Evolutionary conservation across 1,140 invertebrate species (phyloP).

Genomic region (Oscheius sp.): DNA sequence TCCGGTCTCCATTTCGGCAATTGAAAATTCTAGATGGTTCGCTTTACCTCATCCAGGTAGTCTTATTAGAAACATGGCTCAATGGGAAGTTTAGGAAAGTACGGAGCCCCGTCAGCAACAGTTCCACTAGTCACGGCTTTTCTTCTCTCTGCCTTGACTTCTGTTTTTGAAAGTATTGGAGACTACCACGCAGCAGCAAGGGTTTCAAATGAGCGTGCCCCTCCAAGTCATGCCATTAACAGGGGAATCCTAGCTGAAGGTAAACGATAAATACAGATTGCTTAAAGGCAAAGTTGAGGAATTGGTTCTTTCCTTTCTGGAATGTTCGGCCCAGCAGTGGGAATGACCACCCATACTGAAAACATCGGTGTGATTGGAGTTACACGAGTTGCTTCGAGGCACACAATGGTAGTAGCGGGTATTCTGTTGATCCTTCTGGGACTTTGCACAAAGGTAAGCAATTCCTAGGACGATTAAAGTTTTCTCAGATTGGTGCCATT

Average conservation of each 20-base stretch:
- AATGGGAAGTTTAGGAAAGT: slow-evolving; percentile 58
- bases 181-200: slow-evolving; percentile 63
- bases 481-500: slow-evolving; percentile 53
- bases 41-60: slow-evolving; percentile 54
- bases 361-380: slow-evolving; percentile 60
- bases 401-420: slow-evolving; percentile 54
- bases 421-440: slow-evolving; percentile 53
- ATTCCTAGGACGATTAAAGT: slow-evolving; percentile 4
- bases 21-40: slow-evolving; percentile 48
- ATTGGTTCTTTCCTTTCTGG: slow-evolving; percentile 52
- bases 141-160: slow-evolving; percentile 61
- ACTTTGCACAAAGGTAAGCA: slow-evolving; percentile 29
- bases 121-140: slow-evolving; percentile 61
- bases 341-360: slow-evolving; percentile 54
- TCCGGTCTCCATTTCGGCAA: slow-evolving; percentile 44
- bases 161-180: slow-evolving; percentile 63
- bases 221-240: slow-evolving; percentile 63
- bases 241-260: slow-evolving; percentile 57
- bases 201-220: slow-evolving; percentile 56
- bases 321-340: slow-evolving; percentile 47
- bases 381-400: slow-evolving; percentile 51
- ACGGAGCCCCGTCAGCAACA: slow-evolving; percentile 61
- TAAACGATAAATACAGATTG: background rate
- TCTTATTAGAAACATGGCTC: background rate
- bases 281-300: background rate